Percentiles rank a stretch among this genome's conserved stretches.
Conservation (phyloP, 1,140 invertebrate genomes). For the Rhizoglyphus robini region DNA sequence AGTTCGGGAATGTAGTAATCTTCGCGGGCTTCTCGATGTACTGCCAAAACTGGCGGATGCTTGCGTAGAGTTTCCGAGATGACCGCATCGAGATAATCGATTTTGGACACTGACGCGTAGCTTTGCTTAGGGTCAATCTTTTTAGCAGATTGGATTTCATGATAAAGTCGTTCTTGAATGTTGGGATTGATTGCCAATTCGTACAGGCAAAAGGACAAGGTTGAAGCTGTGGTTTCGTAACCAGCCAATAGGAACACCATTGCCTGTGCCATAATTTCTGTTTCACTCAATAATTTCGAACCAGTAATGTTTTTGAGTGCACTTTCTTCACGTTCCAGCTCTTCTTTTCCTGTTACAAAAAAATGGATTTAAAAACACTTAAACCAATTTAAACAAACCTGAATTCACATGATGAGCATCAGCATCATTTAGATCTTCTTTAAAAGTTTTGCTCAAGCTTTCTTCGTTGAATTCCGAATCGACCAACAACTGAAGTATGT, state of each 20-base stretch:
- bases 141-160: slow-evolving; percentile 37
- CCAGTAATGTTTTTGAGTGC: slow-evolving; percentile 2
- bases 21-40: slow-evolving; percentile 41
- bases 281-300: no score
- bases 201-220: slow-evolving; percentile 35
- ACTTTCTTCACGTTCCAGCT: no score
- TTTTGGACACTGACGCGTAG: slow-evolving; percentile 1
- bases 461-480: slow-evolving; percentile 4
- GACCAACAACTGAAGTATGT: no score
- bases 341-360: no score
- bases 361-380: no score
- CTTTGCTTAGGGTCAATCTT: neutral
- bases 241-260: no score
- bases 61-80: slow-evolving; percentile 48
- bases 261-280: no score
- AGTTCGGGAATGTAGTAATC: slow-evolving; percentile 41
- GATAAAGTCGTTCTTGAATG: slow-evolving; percentile 41
- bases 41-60: slow-evolving; percentile 44
- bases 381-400: neutral
- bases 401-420: neutral
- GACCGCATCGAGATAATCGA: slow-evolving; percentile 24
- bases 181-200: slow-evolving; percentile 43
- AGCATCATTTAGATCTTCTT: no score
- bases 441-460: neutral
- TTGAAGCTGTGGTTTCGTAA: no score